phyloP scores from a whole-genome alignment of 2,888 invertebrate genomes.

The Sarcophaga carnaria region DNA sequence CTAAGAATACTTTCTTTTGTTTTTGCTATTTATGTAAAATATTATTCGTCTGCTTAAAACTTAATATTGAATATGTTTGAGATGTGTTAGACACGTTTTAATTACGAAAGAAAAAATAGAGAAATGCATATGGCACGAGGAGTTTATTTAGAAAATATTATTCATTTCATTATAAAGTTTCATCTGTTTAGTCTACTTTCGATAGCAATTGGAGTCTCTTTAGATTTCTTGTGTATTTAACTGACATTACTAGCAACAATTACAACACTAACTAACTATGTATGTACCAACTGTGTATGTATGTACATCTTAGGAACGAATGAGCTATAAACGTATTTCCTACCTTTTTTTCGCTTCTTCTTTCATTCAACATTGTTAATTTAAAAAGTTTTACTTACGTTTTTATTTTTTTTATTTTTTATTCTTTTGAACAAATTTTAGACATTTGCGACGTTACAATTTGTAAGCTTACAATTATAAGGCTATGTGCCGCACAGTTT shows the following conservation, averaged over 20 bases:
- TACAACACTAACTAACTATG: constrained; percentile 12
- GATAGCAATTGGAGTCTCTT: too few relatives aligned
- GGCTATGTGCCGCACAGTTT: neutral
- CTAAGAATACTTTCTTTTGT: too few relatives aligned
- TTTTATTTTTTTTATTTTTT: neutral
- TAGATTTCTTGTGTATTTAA: neutral
- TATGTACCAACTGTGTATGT: neutral
- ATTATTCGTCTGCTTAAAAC: too few relatives aligned
- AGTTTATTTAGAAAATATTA: too few relatives aligned
- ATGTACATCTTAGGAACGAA: too few relatives aligned
- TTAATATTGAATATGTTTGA: too few relatives aligned
- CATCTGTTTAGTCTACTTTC: too few relatives aligned
- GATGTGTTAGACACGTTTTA: too few relatives aligned
- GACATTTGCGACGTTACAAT: neutral
- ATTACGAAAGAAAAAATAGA: too few relatives aligned
- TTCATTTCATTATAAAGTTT: too few relatives aligned
- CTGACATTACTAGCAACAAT: neutral
- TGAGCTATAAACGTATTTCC: neutral
- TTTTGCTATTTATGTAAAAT: too few relatives aligned
- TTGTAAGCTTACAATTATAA: neutral
- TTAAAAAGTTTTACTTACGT: constrained; percentile 27
- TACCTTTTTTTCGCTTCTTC: constrained; percentile 1
- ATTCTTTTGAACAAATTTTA: neutral
- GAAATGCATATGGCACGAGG: too few relatives aligned
- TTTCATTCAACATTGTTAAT: constrained; percentile 25